Evolutionary conservation across 2,797 vertebrate species (phyloP).

Genomic region (Trematomus bernacchii): DNA sequence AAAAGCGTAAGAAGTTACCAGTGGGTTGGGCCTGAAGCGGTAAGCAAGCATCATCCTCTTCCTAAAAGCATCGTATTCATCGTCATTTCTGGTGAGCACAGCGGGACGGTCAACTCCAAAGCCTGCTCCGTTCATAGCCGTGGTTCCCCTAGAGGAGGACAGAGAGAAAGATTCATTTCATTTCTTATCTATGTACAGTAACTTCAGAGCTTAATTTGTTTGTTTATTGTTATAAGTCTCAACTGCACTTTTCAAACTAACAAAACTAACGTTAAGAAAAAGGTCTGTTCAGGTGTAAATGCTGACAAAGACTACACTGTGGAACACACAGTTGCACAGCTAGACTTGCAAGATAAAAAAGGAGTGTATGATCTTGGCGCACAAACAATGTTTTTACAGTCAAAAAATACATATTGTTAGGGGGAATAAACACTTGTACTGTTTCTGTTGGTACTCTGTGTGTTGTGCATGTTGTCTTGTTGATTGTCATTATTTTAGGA

Average conservation of each 20-base stretch:
- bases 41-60: conserved; percentile 99
- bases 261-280: background rate
- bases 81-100: conserved; percentile 90
- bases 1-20: conserved; percentile 83
- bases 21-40: conserved; percentile 95
- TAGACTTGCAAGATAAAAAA: too few relatives aligned
- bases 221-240: background rate
- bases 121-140: conserved; percentile 91
- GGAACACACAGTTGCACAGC: background rate
- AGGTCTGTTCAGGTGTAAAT: background rate
- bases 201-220: background rate
- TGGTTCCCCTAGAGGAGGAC: conserved; percentile 85
- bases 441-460: background rate
- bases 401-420: background rate
- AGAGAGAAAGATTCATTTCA: conserved; percentile 18
- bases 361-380: background rate
- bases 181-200: background rate
- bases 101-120: conserved; percentile 95
- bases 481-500: background rate
- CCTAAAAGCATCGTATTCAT: conserved; percentile 96
- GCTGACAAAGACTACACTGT: background rate
- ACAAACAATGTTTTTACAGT: background rate
- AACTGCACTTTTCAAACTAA: background rate
- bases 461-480: background rate
- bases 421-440: background rate